These are phyloP conservation scores for Trinorchestia longiramus DNA, from an alignment of 1,140 invertebrate species.

Conservation along the genomic window DNA sequence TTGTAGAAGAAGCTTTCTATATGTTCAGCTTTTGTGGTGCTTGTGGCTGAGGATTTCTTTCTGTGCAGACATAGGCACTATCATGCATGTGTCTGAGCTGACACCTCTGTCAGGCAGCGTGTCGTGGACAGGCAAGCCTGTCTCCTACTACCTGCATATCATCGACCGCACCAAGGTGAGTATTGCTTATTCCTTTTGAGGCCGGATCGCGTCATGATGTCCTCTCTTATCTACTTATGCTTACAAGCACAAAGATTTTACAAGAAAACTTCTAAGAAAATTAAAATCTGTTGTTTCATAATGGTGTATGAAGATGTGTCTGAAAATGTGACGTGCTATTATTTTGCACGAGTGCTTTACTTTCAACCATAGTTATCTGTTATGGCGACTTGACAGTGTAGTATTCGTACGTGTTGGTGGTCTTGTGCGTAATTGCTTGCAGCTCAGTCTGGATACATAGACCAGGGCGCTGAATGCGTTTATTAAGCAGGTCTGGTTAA, in stretches of 20 bases:
- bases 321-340: neutral
- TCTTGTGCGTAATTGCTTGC: too few species aligned
- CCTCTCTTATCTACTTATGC: neutral
- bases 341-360: too few species aligned
- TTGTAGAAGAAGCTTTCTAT: neutral
- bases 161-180: constrained; percentile 90
- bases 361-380: too few species aligned
- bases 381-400: neutral
- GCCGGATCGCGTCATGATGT: neutral
- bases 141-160: constrained; percentile 97
- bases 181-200: neutral
- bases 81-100: constrained; percentile 98
- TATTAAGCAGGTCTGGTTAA: neutral
- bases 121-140: constrained; percentile 97
- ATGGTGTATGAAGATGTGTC: neutral
- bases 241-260: neutral
- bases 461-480: too few species aligned
- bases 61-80: constrained; percentile 92
- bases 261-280: neutral
- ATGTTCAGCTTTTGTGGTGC: neutral
- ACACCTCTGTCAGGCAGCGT: constrained; percentile 94
- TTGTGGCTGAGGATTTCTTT: constrained; percentile 40
- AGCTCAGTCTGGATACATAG: too few species aligned
- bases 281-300: neutral
- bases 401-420: neutral